A percentile compares a stretch with the other conserved stretches of the same genome.
These are phyloP conservation scores for Leucophenga montana DNA, from an alignment of 2,888 invertebrate genomes.

Conservation along the genomic window DNA sequence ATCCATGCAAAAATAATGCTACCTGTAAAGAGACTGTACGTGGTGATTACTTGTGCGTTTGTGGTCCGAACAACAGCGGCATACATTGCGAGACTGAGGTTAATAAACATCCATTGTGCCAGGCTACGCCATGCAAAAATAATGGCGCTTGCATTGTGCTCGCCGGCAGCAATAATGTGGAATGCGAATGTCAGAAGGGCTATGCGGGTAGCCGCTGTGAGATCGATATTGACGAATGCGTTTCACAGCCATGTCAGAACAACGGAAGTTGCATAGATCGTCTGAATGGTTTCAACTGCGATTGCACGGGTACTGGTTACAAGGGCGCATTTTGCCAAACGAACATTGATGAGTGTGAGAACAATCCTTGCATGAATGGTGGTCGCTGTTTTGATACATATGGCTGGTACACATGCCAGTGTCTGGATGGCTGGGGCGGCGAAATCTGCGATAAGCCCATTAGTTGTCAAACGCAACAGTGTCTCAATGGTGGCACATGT, in stretches of 20 bases:
- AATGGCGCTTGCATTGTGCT: slow-evolving; percentile 84
- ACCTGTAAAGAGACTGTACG: slow-evolving; percentile 80
- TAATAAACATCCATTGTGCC: slow-evolving; percentile 81
- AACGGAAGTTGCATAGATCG: slow-evolving; percentile 83
- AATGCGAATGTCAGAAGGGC: slow-evolving; percentile 78
- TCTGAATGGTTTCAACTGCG: slow-evolving; percentile 84
- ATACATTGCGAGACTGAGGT: slow-evolving; percentile 82
- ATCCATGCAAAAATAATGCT: slow-evolving; percentile 83
- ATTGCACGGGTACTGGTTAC: slow-evolving; percentile 85
- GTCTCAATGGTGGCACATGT: slow-evolving; percentile 85
- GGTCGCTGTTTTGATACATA: slow-evolving; percentile 88
- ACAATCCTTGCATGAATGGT: slow-evolving; percentile 81
- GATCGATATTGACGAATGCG: slow-evolving; percentile 84
- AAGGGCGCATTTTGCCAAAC: slow-evolving; percentile 81
- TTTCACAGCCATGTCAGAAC: slow-evolving; percentile 80
- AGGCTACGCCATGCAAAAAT: slow-evolving; percentile 84
- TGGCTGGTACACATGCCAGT: slow-evolving; percentile 85
- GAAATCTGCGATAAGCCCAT: slow-evolving; percentile 81
- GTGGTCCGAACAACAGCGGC: slow-evolving; percentile 80
- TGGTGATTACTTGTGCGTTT: slow-evolving; percentile 83
- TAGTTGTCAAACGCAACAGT: slow-evolving; percentile 81
- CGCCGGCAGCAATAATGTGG: slow-evolving; percentile 75
- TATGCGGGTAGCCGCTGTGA: slow-evolving; percentile 74
- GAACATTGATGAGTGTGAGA: slow-evolving; percentile 87
- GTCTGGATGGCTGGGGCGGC: slow-evolving; percentile 85